A percentile compares a stretch with the other conserved stretches of the same genome.
These are phyloP conservation scores for Himalopsyche anomala DNA, from an alignment of 2,888 invertebrate species.

Conservation along the genomic window DNA sequence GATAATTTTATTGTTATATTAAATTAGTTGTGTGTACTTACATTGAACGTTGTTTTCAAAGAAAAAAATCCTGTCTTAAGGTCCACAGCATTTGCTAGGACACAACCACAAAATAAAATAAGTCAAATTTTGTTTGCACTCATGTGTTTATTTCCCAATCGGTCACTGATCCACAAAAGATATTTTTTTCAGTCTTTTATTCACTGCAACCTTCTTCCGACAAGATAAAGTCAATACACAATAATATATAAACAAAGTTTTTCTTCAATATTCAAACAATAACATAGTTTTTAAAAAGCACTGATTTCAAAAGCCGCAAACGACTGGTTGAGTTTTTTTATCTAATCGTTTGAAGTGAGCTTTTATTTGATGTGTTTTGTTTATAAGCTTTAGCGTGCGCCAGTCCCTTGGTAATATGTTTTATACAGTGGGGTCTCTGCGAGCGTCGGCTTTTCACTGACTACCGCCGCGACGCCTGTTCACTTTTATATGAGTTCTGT, in stretches of 20 bases:
- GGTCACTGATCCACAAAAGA: conserved; percentile 29
- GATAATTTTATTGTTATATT: neutral
- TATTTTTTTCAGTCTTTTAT: neutral
- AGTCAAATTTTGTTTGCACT: neutral
- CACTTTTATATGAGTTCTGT: conserved; percentile 30
- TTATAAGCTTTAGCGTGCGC: conserved; percentile 17
- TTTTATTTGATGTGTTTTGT: conserved; percentile 9
- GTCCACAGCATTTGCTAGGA: neutral
- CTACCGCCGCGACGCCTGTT: neutral
- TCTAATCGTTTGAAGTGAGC: neutral
- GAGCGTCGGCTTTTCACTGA: conserved; percentile 26
- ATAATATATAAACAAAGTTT: conserved; percentile 10
- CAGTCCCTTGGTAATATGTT: conserved; percentile 24
- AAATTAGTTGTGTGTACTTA: neutral
- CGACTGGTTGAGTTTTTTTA: too few species aligned
- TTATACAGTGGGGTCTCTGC: neutral
- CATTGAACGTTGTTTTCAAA: conserved; percentile 21
- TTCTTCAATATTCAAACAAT: neutral
- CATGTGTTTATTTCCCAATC: conserved; percentile 9
- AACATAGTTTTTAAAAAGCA: too few species aligned
- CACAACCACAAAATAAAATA: neutral
- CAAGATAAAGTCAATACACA: neutral
- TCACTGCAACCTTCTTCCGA: neutral
- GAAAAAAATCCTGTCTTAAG: neutral
- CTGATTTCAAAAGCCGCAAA: too few species aligned